Conservation (phyloP, 1,140 invertebrate genomes). For the Aphis craccivora region DNA sequence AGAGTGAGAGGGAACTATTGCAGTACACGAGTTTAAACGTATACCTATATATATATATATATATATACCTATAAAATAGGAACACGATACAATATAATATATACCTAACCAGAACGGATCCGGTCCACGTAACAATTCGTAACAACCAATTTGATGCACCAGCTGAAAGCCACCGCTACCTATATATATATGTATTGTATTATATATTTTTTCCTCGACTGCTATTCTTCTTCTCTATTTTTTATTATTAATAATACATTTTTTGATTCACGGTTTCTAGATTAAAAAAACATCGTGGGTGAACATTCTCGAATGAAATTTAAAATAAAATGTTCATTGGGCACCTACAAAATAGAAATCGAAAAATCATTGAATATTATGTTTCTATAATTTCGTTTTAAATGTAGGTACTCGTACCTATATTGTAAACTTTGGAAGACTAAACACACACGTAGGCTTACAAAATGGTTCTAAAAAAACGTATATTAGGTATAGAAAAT, state of each 20-base stretch:
- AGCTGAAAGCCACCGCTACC: neutral
- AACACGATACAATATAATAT: constrained; percentile 22
- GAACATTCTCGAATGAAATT: neutral
- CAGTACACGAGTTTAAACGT: neutral
- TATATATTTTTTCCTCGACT: neutral
- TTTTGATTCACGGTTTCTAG: constrained; percentile 23
- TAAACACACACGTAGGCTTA: neutral
- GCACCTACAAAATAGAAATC: neutral
- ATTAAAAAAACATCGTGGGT: neutral
- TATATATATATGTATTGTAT: neutral
- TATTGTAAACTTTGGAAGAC: neutral
- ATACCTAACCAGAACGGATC: constrained; percentile 47
- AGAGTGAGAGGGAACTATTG: neutral
- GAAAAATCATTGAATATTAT: neutral
- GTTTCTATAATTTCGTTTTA: neutral
- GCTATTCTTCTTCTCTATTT: constrained; percentile 17
- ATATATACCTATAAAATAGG: neutral
- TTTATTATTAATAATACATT: neutral
- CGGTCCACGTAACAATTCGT: constrained; percentile 54
- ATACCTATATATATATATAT: neutral
- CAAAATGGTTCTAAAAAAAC: neutral
- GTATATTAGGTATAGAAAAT: neutral
- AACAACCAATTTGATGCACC: constrained; percentile 52
- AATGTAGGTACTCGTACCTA: neutral
- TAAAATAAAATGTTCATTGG: neutral